Base-by-base conservation (phyloP, 2,797 vertebrate genomes). In the Gorsachius magnificus region DNA sequence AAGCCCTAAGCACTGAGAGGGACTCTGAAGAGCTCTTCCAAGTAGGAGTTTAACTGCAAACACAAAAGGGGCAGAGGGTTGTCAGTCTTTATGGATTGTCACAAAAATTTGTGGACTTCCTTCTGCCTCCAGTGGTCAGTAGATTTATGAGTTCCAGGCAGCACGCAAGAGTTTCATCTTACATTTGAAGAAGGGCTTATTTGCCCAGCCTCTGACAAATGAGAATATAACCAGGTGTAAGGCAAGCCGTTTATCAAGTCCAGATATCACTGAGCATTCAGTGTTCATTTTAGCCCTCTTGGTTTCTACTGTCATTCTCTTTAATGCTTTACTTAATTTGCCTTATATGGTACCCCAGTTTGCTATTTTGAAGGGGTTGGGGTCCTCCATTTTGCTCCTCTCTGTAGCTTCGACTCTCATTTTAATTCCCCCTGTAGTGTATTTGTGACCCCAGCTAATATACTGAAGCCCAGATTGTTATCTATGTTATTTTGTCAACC, bases 401-500 rank as follows among this genome's bases (percentile, higher is more conserved):
- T 68, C 65, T 35, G 21, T 65, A 54, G 51, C 29, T 93, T 76
- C 87, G 71, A 87, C 17, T 90, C 69, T 29, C 51, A 80, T 90
- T 94, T 95, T 83, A 94, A 76, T 90, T 95, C 65, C 36, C 38
- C 76, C n/a, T 89, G 50, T 57, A 76, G 65, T 25, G 22, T 72
- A 74, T 93, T 68, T 94, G 65, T 95, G 78, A 93, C 38, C 64
- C 22, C 53, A 69, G 11, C 25, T 81, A 89, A 87, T 35, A 89
- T 13, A 25, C 16, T 50, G 45, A 90, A 93, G 51, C 16, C 36
- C 28, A 90, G n/a, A 94, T 82, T 92, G 76, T 95, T n/a, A 87
- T 77, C n/a, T 89, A 95, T 25, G 16, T 77, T 88, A 83, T 95
- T 95, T 87, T n/a, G n/a, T 72, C 90, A 78, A 76, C 46, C 43